These are phyloP conservation scores for Pocota personata DNA, from an alignment of 2,888 invertebrate genomes.

Conservation along the genomic window DNA sequence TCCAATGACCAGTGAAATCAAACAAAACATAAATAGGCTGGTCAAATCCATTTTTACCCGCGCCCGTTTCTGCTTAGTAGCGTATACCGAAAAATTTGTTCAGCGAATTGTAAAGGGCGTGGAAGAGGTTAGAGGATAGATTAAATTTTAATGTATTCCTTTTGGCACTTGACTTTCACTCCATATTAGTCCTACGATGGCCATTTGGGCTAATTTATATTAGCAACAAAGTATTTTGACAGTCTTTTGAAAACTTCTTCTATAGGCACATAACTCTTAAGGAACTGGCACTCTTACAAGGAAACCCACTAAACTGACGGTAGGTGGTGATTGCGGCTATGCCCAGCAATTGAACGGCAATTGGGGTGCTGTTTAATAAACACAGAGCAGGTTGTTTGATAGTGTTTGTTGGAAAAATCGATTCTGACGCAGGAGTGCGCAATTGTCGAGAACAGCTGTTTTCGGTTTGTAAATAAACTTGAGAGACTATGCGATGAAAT, in stretches of 20 bases:
- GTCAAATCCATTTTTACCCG: conserved; percentile 80
- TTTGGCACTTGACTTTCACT: background rate
- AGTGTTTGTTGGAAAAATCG: conserved; percentile 72
- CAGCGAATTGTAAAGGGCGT: conserved; percentile 46
- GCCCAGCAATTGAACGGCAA: background rate
- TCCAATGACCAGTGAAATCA: conserved; percentile 84
- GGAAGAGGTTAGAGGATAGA: conserved; percentile 31
- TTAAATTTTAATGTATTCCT: conserved; percentile 11
- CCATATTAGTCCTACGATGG: background rate
- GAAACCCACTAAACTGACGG: conserved; percentile 49
- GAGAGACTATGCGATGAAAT: conserved; percentile 38
- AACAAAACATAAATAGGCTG: conserved; percentile 83
- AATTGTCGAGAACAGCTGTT: conserved; percentile 74
- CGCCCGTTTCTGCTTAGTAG: background rate
- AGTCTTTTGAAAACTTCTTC: conserved; percentile 24
- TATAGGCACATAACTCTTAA: conserved; percentile 5
- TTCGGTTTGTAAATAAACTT: conserved; percentile 69
- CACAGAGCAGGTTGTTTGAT: conserved; percentile 27
- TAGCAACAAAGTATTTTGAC: conserved; percentile 16
- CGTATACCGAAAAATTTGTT: conserved; percentile 37
- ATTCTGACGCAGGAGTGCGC: conserved; percentile 76
- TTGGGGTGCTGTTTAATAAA: conserved; percentile 15
- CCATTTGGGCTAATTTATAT: background rate
- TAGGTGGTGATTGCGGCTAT: conserved; percentile 8
- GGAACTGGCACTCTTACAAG: conserved; percentile 10